Base-by-base conservation (phyloP, 92 coral and sea anemone genomes). In the Siderastrea radians region DNA sequence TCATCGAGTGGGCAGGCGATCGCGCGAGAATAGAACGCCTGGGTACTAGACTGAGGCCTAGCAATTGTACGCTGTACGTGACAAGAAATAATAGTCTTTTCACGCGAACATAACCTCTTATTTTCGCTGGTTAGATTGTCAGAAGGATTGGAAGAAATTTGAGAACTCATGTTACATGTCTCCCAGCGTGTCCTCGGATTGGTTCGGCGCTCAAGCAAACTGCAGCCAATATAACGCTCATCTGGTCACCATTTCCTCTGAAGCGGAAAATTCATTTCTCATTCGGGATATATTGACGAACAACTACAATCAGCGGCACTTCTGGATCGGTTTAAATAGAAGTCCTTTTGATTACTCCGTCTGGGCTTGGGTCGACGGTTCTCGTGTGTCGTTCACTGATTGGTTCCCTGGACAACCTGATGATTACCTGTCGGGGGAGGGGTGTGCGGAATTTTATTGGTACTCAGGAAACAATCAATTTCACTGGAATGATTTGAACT, bases 321-420 rank as follows among this genome's bases (percentile, higher is more conserved):
- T 58, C 59, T 77, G 82, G 82, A 59, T 77, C 55, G 82, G 82
- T 11, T 77, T 77, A 45, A 50, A 77, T 1, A 60, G 82, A 77
- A 48, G 68, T 44, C 82, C 82, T 45, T 77, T 61, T 43, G 68
- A 58, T 60, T 14, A 12, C 53, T 45, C 52, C 12, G 13, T 44
- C 3, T 77, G 82, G 82, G 7, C 59, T 6, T 77, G 82, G 82
- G 69, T 59, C 69, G 69, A 77, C 44, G 82, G 68, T 8, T 45
- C 69, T 9, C 69, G 4, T 5, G 26, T 77, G 55, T 44, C 82
- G 59, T 77, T 77, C 82, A 58, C 49, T 6, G 82, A 60, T 61
- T 77, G 82, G 69, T 59, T 26, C 16, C 15, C 68, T 6, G 69
- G 82, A 38, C 69, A 77, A 61, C 82, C 82, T 3, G 82, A 77